Base-by-base conservation (phyloP, 2,797 vertebrate genomes). In the Sphaeramia orbicularis region DNA sequence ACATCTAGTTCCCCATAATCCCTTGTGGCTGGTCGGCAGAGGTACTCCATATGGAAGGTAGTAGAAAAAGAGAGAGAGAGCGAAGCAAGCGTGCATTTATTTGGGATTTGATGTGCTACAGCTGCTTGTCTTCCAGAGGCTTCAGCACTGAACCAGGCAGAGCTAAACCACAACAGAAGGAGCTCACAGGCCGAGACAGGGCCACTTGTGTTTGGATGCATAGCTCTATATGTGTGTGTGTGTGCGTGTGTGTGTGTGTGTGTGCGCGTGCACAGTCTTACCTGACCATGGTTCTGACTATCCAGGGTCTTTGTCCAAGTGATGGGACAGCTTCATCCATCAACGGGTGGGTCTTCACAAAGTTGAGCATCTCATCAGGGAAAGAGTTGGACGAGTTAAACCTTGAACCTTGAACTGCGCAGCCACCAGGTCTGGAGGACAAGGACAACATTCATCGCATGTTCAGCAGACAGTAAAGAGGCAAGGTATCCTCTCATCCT, bases 281-380 rank as follows among this genome's bases (percentile, higher is more conserved):
- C 97, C 96, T 94, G 84, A 94, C 95, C 92, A 98, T 95, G 19
- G 97, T 99, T 61, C 96, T 93, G 68, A 97, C 94, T 36, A 99
- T 96, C 97, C 97, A 98, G 18, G 98, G 97, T 0, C 71, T 88
- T 1, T 96, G 95, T 58, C 96, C 96, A 13, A 99, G 90, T 0
- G 96, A 96, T 0, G 97, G 97, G 27, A 98, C 92, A 0, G 96
- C 94, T 79, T 98, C 97, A 0, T 99, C 96, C 97, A 99, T 97
- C 86, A 99, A 92, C 0, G 98, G 97, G 57, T 99, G 98, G 0
- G 96, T 98, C 92, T 99, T 99, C 51, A 99, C 94, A 1, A 99
- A 99, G 85, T 93, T 96, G 68, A 99, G 93, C 94, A 98, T 97
- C 89, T 99, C 98, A 7, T 99, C 97, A 0, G 98, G 97, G 72